Conservation (phyloP, 2,888 invertebrate species). For the Drosophila kambysellisi region DNA sequence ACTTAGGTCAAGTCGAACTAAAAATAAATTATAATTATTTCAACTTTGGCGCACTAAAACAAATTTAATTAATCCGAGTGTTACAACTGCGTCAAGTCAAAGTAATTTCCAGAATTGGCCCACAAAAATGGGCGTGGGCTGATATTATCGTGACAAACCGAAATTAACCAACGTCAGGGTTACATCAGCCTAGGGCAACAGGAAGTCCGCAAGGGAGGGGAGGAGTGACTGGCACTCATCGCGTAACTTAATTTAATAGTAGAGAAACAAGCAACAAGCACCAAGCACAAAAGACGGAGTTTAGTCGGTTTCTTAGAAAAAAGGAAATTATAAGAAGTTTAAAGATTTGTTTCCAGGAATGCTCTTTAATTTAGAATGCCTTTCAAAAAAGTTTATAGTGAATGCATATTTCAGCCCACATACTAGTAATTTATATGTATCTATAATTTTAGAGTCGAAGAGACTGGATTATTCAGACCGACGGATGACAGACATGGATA, state of each 20-base stretch:
- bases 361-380: too few species aligned
- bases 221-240: slow-evolving; percentile 18
- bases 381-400: too few species aligned
- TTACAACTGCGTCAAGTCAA: slow-evolving; percentile 49
- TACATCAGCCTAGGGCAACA: slow-evolving; percentile 60
- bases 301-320: neutral
- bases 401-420: neutral
- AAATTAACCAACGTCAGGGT: slow-evolving; percentile 69
- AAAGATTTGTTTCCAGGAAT: neutral
- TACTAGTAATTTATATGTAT: neutral
- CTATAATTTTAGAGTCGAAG: neutral
- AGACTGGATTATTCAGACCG: neutral
- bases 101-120: slow-evolving; percentile 24
- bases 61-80: slow-evolving; percentile 72
- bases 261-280: slow-evolving; percentile 20
- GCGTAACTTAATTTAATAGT: slow-evolving; percentile 54
- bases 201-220: slow-evolving; percentile 4
- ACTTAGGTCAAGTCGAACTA: slow-evolving; percentile 29
- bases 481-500: neutral
- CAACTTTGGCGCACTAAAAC: slow-evolving; percentile 15
- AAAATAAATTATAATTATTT: slow-evolving; percentile 46
- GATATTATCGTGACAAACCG: slow-evolving; percentile 74
- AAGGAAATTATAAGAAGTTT: too few species aligned
- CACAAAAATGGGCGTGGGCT: slow-evolving; percentile 39
- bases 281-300: slow-evolving; percentile 35